A percentile compares a stretch with the other conserved stretches of the same genome.
Evolutionary conservation across 2,113 vertebrate genomes (phyloP).

Genomic region (Scartelaos histophorus): DNA sequence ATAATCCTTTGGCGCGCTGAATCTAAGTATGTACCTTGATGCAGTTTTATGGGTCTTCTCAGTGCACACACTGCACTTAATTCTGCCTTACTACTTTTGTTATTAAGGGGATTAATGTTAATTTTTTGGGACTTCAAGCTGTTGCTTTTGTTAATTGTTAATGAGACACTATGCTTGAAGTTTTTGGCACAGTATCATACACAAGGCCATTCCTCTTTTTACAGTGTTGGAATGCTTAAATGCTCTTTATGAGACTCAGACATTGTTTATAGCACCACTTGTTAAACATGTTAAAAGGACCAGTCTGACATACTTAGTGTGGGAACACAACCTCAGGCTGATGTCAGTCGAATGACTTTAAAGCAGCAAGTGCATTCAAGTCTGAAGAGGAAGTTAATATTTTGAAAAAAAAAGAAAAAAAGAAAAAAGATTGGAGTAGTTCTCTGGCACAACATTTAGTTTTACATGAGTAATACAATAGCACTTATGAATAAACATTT

Average conservation of each 20-base stretch:
- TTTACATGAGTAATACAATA: too few species aligned
- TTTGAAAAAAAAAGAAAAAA: too few species aligned
- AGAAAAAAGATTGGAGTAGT: too few species aligned
- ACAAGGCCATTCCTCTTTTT: slow-evolving; percentile 56
- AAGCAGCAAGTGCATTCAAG: not conserved
- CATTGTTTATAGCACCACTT: slow-evolving; percentile 44
- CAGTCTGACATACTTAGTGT: slow-evolving; percentile 34
- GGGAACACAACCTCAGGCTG: slow-evolving; percentile 34
- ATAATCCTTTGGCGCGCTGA: not conserved
- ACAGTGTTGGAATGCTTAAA: slow-evolving; percentile 41
- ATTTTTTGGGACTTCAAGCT: slow-evolving; percentile 24
- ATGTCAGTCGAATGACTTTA: slow-evolving; percentile 30
- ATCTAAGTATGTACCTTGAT: not conserved
- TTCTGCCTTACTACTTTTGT: slow-evolving; percentile 18
- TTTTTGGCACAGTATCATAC: slow-evolving; percentile 57
- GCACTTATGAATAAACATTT: too few species aligned
- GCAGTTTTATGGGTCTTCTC: too few species aligned
- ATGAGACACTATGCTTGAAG: slow-evolving; percentile 29
- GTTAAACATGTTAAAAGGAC: slow-evolving; percentile 36
- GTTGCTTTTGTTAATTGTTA: slow-evolving; percentile 39
- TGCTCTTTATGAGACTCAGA: slow-evolving; percentile 53
- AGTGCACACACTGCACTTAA: slow-evolving; percentile 10
- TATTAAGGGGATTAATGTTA: slow-evolving; percentile 19
- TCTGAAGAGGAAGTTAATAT: not conserved
- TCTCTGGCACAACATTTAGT: too few species aligned